These are phyloP conservation scores for Denticeps clupeoides DNA, from an alignment of 2,797 vertebrate genomes.

Conservation along the genomic window DNA sequence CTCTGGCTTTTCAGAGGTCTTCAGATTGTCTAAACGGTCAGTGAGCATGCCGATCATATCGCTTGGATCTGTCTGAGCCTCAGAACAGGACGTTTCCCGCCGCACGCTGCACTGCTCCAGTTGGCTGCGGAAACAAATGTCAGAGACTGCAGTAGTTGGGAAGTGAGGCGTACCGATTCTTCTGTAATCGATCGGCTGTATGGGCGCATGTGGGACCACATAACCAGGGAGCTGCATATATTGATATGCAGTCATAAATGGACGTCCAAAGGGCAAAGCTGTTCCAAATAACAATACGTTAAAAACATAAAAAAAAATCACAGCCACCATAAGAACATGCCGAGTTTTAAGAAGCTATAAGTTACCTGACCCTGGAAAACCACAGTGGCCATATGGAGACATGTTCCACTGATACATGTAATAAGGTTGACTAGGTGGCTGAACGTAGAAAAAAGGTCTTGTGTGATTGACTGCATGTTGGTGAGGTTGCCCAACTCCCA, in stretches of 20 bases:
- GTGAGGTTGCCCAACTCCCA: constrained; percentile 36
- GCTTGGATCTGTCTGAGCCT: constrained; percentile 39
- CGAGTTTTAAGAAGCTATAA: background rate
- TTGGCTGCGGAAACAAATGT: constrained; percentile 31
- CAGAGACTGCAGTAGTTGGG: constrained; percentile 22
- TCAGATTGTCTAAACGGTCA: constrained; percentile 23
- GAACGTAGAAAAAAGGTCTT: constrained; percentile 46
- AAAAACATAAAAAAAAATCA: background rate
- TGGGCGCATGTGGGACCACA: constrained; percentile 36
- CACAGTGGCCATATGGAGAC: constrained; percentile 37
- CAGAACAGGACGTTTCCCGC: constrained; percentile 32
- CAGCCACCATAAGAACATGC: too few relatives aligned
- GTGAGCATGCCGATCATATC: constrained; percentile 31
- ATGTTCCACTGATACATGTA: constrained; percentile 42
- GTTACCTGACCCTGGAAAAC: constrained; percentile 32
- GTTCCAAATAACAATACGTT: background rate
- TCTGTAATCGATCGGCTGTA: constrained; percentile 39
- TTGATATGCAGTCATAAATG: constrained; percentile 35
- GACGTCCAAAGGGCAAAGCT: constrained; percentile 32
- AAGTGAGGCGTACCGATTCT: constrained; percentile 24
- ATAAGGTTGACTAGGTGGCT: constrained; percentile 40
- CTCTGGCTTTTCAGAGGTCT: constrained; percentile 16
- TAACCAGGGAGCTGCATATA: constrained; percentile 41
- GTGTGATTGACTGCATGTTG: constrained; percentile 34
- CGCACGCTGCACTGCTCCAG: constrained; percentile 23